Conservation (phyloP, 2,797 vertebrate genomes). For the Phrynocephalus forsythii region DNA sequence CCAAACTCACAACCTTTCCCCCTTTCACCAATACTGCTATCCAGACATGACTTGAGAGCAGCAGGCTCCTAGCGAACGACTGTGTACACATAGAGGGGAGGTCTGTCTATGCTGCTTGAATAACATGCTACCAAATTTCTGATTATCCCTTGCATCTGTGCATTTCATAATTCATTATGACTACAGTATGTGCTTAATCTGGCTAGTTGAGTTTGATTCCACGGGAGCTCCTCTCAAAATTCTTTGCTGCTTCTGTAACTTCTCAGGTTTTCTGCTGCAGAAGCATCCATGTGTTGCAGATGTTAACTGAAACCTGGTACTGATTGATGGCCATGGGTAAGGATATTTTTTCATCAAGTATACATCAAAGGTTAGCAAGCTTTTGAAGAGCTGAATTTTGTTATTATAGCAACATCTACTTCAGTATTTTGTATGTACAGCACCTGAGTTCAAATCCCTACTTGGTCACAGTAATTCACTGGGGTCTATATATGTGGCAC, state of each 20-base stretch:
- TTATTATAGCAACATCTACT: not conserved
- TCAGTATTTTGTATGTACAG: not conserved
- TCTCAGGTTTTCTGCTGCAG: conserved; percentile 27
- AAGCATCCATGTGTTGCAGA: conserved; percentile 20
- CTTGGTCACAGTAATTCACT: no score
- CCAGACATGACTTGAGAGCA: no score
- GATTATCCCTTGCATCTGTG: not conserved
- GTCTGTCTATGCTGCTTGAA: not conserved
- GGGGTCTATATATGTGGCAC: no score
- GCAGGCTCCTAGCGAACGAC: not conserved
- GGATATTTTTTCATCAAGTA: not conserved
- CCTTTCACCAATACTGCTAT: no score
- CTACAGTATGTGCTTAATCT: not conserved
- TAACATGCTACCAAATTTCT: conserved; percentile 17
- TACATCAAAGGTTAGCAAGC: not conserved
- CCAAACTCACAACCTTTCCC: no score
- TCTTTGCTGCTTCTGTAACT: conserved; percentile 36
- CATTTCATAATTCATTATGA: conserved; percentile 40
- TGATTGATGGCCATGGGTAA: not conserved
- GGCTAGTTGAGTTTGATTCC: not conserved
- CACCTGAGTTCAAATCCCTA: no score
- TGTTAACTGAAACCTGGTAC: not conserved
- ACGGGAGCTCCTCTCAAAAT: conserved; percentile 17
- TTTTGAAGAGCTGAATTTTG: not conserved
- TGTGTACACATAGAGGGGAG: not conserved